These are phyloP conservation scores for Glyptemys insculpta DNA, from an alignment of 2,797 vertebrate genomes.

Conservation along the genomic window DNA sequence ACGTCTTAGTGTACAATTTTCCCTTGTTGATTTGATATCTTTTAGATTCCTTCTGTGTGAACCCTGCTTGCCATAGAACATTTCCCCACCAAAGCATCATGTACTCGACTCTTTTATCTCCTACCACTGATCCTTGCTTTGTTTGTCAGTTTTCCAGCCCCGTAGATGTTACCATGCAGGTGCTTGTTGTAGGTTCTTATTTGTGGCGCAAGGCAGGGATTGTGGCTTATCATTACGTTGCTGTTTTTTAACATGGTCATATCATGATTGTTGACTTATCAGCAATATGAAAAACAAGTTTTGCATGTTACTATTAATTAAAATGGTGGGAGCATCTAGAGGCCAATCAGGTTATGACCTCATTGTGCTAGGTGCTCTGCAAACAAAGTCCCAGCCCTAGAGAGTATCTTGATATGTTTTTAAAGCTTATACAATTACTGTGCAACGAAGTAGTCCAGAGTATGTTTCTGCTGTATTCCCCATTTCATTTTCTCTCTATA, in stretches of 20 bases:
- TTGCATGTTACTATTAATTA: not conserved
- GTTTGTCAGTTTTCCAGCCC: not conserved
- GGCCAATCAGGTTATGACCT: not conserved
- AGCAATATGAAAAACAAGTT: not conserved
- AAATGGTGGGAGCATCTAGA: not conserved
- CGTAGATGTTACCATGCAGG: not conserved
- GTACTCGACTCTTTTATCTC: not conserved
- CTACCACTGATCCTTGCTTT: not conserved
- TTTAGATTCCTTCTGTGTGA: not conserved
- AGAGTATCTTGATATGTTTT: not conserved
- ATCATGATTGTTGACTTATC: not conserved
- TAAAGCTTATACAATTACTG: not conserved
- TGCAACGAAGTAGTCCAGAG: not conserved
- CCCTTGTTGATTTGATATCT: not conserved
- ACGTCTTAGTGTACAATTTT: not conserved
- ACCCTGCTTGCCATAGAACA: not conserved
- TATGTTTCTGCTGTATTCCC: not conserved
- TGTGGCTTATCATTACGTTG: not conserved
- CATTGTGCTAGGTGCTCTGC: not conserved
- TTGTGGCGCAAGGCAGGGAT: not conserved
- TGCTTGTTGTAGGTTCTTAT: not conserved
- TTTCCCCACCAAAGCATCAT: not conserved
- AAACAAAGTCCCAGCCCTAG: too few species aligned
- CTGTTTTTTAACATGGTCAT: not conserved
- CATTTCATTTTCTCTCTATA: not conserved